phyloP scores from a whole-genome alignment of 2,113 vertebrate species.

The Menidia beryllina region DNA sequence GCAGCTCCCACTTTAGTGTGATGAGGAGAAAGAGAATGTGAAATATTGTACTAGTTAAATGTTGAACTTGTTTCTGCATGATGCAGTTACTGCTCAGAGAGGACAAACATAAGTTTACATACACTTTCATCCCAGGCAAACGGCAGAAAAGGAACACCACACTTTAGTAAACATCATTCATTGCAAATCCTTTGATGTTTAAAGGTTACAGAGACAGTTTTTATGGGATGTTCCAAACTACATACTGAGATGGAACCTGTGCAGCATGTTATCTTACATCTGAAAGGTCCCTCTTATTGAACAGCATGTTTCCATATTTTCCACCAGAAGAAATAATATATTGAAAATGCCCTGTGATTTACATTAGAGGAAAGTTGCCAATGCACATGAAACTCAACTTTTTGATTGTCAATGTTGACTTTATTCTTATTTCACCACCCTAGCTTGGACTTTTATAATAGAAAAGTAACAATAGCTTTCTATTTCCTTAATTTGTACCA shows the following conservation, averaged over 20 bases:
- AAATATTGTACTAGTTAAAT: slow-evolving; percentile 46
- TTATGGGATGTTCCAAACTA: not conserved
- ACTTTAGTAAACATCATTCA: slow-evolving; percentile 53
- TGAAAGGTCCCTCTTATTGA: slow-evolving; percentile 13
- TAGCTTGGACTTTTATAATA: too few relatives aligned
- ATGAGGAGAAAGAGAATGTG: slow-evolving; percentile 37
- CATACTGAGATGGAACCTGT: slow-evolving; percentile 15
- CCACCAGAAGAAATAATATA: not conserved
- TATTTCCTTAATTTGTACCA: too few relatives aligned
- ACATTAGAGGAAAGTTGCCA: not conserved
- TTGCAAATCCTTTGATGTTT: slow-evolving; percentile 49
- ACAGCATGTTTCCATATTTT: not conserved
- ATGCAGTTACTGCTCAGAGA: slow-evolving; percentile 3
- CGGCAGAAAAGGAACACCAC: not conserved
- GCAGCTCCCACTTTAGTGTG: slow-evolving; percentile 34
- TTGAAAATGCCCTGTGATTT: not conserved
- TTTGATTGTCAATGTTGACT: not conserved
- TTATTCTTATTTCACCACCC: too few relatives aligned
- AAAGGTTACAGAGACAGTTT: slow-evolving; percentile 28
- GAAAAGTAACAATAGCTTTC: too few relatives aligned
- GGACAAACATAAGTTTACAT: slow-evolving; percentile 36
- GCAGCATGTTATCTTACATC: slow-evolving; percentile 26
- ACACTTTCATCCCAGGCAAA: slow-evolving; percentile 52
- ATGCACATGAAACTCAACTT: not conserved
- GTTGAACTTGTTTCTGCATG: slow-evolving; percentile 1